These are phyloP conservation scores for Chrysochloris asiatica DNA, from an alignment of 2,113 vertebrate species.

Conservation along the genomic window DNA sequence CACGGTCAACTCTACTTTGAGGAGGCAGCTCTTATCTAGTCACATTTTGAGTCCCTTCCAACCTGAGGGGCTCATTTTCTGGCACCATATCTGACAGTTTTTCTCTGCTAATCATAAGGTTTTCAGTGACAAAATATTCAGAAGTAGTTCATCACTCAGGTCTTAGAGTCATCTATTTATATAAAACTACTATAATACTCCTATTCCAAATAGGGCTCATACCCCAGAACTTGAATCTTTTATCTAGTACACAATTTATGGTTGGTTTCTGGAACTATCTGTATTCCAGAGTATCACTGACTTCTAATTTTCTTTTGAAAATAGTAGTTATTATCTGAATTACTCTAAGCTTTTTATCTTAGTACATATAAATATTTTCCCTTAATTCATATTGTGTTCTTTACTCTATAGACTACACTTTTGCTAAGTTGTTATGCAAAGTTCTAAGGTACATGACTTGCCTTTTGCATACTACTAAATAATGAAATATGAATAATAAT, in stretches of 20 bases:
- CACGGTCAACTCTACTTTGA: too few species aligned
- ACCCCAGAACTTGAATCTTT: neutral
- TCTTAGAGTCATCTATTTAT: too few species aligned
- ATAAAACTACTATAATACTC: neutral
- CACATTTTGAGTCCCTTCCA: too few species aligned
- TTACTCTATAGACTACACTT: neutral
- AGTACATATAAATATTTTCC: neutral
- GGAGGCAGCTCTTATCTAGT: too few species aligned
- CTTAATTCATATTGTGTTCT: neutral
- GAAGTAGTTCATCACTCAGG: too few species aligned
- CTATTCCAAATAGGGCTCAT: neutral
- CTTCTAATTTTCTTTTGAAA: constrained; percentile 36
- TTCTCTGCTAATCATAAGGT: too few species aligned
- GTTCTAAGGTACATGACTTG: constrained; percentile 9
- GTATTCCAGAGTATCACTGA: neutral
- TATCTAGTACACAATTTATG: neutral
- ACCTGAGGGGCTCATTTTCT: too few species aligned
- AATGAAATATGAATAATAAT: neutral
- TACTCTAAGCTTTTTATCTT: neutral
- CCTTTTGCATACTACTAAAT: neutral
- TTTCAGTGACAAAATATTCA: too few species aligned
- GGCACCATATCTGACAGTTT: too few species aligned
- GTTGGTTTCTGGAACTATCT: neutral
- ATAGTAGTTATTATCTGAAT: neutral
- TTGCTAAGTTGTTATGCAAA: neutral